Conservation (phyloP, 2,888 invertebrate genomes). For the Hirtodrosophila histrioides region DNA sequence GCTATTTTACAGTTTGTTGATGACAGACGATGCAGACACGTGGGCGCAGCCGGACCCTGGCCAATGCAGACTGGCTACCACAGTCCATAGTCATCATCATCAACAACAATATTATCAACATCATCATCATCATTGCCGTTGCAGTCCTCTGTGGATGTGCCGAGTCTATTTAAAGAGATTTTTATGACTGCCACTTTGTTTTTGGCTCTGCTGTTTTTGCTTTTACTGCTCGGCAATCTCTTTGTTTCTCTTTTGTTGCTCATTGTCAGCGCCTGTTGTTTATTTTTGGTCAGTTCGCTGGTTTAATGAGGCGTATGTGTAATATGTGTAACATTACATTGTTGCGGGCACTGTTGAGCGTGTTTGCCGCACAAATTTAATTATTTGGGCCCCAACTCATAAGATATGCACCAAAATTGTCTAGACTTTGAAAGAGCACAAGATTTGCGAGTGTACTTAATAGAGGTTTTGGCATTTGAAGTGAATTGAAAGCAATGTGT, state of each 20-base stretch:
- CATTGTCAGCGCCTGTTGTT: conserved; percentile 49
- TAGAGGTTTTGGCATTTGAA: conserved; percentile 13
- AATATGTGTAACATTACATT: conserved; percentile 36
- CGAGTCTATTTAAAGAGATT: conserved; percentile 75
- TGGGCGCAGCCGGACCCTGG: conserved; percentile 36
- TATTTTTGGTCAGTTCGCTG: conserved; percentile 51
- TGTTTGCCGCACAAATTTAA: conserved; percentile 21
- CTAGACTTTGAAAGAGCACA: conserved; percentile 37
- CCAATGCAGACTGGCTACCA: neutral
- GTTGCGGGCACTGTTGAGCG: conserved; percentile 27
- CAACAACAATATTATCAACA: conserved; percentile 12
- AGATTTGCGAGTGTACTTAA: conserved; percentile 42
- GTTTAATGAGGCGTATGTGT: conserved; percentile 64
- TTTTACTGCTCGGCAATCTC: conserved; percentile 34
- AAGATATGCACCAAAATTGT: conserved; percentile 18
- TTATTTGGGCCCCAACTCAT: conserved; percentile 2
- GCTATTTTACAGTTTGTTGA: conserved; percentile 81
- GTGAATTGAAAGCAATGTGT: neutral
- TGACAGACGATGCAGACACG: conserved; percentile 75
- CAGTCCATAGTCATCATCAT: neutral
- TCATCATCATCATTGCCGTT: conserved; percentile 25
- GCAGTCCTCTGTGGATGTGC: conserved; percentile 27
- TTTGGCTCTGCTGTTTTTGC: conserved; percentile 27
- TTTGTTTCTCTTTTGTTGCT: conserved; percentile 10
- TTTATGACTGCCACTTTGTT: conserved; percentile 60